A percentile compares a stretch with the other conserved stretches of the same genome.
phyloP scores from a whole-genome alignment of 2,113 vertebrate species.

The Oreochromis tanganicae region DNA sequence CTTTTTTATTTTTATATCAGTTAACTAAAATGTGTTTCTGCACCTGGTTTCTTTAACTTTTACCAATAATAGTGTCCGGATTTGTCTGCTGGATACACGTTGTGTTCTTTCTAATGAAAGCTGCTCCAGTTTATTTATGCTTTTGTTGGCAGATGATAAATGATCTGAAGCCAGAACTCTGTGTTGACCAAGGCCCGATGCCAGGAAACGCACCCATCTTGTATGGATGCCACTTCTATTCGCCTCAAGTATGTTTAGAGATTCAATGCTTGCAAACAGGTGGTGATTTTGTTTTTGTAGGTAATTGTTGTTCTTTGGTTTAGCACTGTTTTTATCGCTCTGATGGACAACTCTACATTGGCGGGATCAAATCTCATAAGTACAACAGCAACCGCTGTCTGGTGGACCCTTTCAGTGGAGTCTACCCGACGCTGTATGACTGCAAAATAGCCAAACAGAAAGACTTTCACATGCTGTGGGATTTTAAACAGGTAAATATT shows the following conservation, averaged over 20 bases:
- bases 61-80: neutral
- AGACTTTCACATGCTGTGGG: constrained; percentile 59
- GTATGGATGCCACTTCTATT: constrained; percentile 40
- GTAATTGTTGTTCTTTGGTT: neutral
- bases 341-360: constrained; percentile 48
- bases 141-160: constrained; percentile 42
- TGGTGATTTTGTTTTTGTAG: neutral
- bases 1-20: neutral
- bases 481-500: constrained; percentile 67
- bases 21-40: neutral
- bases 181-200: constrained; percentile 63
- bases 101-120: neutral
- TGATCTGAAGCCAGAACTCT: constrained; percentile 9
- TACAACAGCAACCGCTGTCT: constrained; percentile 55
- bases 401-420: constrained; percentile 34
- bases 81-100: neutral
- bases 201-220: constrained; percentile 54
- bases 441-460: constrained; percentile 44
- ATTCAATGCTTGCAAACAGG: neutral
- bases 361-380: constrained; percentile 43
- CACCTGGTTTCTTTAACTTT: neutral
- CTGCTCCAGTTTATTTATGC: neutral
- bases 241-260: constrained; percentile 43
- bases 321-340: constrained; percentile 43
- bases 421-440: constrained; percentile 28